Percentiles rank a stretch among this genome's conserved stretches.
Conservation (phyloP, 2,797 vertebrate genomes). For the Molossus alvarezi region DNA sequence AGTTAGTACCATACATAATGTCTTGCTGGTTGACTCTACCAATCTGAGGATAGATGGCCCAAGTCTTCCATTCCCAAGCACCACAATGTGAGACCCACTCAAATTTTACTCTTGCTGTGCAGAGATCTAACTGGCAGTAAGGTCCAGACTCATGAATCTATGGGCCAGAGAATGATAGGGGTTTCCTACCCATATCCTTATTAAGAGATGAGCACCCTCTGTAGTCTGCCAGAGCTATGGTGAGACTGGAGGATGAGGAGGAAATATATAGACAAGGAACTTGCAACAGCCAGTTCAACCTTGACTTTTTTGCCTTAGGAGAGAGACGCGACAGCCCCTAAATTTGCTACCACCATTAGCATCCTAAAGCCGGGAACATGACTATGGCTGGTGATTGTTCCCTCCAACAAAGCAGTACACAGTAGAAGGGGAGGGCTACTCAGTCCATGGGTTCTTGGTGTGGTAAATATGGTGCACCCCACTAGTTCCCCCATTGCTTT, state of each 20-base stretch:
- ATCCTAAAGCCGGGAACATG: neutral
- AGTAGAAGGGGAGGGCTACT: neutral
- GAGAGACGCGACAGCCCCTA: neutral
- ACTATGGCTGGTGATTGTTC: neutral
- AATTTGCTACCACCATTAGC: neutral
- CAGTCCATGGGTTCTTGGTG: neutral
- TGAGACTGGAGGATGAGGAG: too few relatives aligned
- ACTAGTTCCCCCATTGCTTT: neutral
- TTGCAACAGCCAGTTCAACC: neutral
- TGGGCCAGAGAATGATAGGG: neutral
- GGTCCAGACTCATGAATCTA: neutral
- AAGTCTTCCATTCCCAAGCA: neutral
- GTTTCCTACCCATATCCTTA: neutral
- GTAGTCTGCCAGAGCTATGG: neutral
- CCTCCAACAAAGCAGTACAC: neutral
- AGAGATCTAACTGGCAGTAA: neutral
- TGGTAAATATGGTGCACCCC: neutral
- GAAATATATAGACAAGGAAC: neutral
- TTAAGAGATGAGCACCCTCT: neutral
- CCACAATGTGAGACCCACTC: neutral
- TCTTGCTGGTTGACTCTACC: neutral
- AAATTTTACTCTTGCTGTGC: neutral
- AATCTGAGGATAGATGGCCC: neutral
- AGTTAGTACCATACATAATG: neutral
- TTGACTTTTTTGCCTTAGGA: slow-evolving; percentile 25